A percentile compares a stretch with the other conserved stretches of the same genome.
Evolutionary conservation across 2,888 invertebrate species (phyloP).

Genomic region (Epirrita christyi): DNA sequence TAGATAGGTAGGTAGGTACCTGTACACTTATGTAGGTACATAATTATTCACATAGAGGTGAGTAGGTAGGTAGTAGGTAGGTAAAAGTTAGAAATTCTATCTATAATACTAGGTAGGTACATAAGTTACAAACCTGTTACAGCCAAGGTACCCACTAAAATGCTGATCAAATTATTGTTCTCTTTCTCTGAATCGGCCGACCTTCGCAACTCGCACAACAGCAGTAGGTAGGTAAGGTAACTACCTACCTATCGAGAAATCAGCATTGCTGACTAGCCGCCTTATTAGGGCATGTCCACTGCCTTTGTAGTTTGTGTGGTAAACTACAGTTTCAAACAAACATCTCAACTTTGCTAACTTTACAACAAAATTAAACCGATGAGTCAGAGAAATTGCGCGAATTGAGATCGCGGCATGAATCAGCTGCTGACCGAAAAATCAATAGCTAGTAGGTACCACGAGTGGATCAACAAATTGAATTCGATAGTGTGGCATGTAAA

Average conservation of each 20-base stretch:
- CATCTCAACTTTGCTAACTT: conserved; percentile 33
- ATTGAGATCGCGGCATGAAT: conserved; percentile 60
- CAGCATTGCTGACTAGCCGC: conserved; percentile 29
- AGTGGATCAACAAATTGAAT: conserved; percentile 38
- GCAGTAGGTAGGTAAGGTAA: neutral
- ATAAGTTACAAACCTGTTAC: no score
- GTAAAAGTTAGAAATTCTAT: no score
- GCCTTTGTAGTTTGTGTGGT: conserved; percentile 7
- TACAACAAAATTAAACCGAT: conserved; percentile 59
- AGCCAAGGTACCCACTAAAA: no score
- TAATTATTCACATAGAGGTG: neutral
- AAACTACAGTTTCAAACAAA: conserved; percentile 17
- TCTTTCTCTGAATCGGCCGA: conserved; percentile 16
- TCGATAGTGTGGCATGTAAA: neutral
- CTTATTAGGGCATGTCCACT: conserved; percentile 27
- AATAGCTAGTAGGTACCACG: conserved; percentile 55
- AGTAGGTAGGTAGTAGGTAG: no score
- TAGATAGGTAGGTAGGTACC: neutral
- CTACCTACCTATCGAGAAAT: conserved; percentile 6
- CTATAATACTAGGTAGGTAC: neutral
- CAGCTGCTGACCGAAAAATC: conserved; percentile 75
- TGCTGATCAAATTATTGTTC: neutral
- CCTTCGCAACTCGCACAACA: conserved; percentile 1
- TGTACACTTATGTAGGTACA: neutral
- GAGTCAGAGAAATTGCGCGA: conserved; percentile 72